These are phyloP conservation scores for Cherax quadricarinatus DNA, from an alignment of 1,140 invertebrate species.

Conservation along the genomic window DNA sequence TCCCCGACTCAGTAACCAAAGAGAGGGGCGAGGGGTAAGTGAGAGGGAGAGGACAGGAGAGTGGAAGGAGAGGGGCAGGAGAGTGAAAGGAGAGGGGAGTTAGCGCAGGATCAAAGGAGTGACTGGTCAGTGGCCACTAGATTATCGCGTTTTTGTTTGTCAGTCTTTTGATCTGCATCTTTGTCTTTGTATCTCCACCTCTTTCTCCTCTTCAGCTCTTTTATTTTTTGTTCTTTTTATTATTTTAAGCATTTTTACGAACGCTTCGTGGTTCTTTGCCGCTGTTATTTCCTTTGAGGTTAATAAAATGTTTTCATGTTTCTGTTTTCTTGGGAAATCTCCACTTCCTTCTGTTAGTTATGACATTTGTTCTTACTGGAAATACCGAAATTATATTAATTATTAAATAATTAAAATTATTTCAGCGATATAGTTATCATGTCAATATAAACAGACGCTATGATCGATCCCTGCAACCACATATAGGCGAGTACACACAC, in stretches of 20 bases:
- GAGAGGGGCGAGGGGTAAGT: neutral
- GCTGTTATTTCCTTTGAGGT: neutral
- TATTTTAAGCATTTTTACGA: neutral
- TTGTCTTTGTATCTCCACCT: neutral
- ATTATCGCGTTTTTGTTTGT: slow-evolving; percentile 3
- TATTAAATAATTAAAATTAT: no score
- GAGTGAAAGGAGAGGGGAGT: neutral
- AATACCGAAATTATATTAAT: no score
- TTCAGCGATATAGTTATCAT: no score
- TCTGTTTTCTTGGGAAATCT: no score
- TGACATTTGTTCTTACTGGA: no score
- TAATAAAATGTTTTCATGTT: neutral
- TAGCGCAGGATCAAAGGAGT: neutral
- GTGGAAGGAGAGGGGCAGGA: neutral
- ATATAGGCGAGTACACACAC: no score
- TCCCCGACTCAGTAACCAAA: neutral
- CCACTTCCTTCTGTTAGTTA: no score
- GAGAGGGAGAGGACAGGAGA: neutral
- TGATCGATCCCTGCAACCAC: no score
- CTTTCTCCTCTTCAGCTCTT: neutral
- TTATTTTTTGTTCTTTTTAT: neutral
- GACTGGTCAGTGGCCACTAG: slow-evolving; percentile 6
- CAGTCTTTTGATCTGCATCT: neutral
- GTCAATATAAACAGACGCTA: no score
- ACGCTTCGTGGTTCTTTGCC: neutral